Evolutionary conservation across 2,888 invertebrate species (phyloP).

Genomic region (Troides aeacus): DNA sequence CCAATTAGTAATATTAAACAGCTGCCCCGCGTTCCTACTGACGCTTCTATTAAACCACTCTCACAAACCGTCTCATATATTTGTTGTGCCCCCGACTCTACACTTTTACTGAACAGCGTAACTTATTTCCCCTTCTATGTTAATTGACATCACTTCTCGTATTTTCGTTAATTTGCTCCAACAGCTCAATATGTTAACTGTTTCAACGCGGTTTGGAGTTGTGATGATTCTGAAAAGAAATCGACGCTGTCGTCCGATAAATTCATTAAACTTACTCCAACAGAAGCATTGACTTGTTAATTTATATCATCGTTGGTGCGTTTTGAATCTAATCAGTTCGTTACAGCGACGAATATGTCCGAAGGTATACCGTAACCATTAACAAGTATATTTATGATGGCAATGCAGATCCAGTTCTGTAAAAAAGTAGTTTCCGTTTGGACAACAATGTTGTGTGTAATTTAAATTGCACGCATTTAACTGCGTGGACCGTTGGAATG

Average conservation of each 20-base stretch:
- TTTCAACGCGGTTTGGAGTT: neutral
- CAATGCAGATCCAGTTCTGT: slow-evolving; percentile 41
- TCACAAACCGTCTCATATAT: slow-evolving; percentile 68
- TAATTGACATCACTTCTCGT: slow-evolving; percentile 67
- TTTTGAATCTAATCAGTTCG: slow-evolving; percentile 40
- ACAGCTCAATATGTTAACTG: neutral
- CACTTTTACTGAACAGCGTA: slow-evolving; percentile 50
- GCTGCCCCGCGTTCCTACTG: slow-evolving; percentile 64
- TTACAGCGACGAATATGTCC: slow-evolving; percentile 36
- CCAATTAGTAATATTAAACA: slow-evolving; percentile 70
- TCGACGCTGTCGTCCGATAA: neutral
- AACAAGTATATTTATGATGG: slow-evolving; percentile 45
- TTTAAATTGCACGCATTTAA: too few species aligned
- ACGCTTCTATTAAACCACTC: slow-evolving; percentile 66
- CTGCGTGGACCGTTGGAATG: too few species aligned
- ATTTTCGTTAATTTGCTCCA: slow-evolving; percentile 51
- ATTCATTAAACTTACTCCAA: slow-evolving; percentile 5
- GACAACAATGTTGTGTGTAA: slow-evolving; percentile 13
- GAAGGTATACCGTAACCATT: slow-evolving; percentile 43
- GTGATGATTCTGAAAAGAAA: neutral
- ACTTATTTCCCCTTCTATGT: slow-evolving; percentile 51
- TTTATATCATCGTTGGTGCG: slow-evolving; percentile 40
- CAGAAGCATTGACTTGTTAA: slow-evolving; percentile 33
- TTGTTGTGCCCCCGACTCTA: slow-evolving; percentile 55
- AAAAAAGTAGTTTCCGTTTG: slow-evolving; percentile 29